Evolutionary conservation across 2,797 vertebrate genomes (phyloP).

Genomic region (Eulemur coronatus): DNA sequence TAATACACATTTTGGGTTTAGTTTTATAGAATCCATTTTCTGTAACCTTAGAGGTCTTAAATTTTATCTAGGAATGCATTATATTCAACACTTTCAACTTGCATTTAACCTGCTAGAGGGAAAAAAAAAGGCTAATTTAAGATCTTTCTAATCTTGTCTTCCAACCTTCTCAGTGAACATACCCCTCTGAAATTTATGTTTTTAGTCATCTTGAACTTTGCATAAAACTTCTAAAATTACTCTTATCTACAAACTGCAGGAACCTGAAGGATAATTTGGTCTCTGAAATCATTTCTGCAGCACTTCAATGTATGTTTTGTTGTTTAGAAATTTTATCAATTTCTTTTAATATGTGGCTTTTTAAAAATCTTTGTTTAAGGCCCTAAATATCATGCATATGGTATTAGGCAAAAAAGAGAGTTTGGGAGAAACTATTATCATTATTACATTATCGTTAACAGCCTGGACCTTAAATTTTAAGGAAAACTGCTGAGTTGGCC

Average conservation of each 20-base stretch:
- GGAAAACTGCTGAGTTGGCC: not conserved
- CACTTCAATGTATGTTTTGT: not conserved
- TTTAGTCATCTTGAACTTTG: slow-evolving; percentile 2
- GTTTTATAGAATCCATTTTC: slow-evolving; percentile 79
- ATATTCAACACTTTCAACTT: slow-evolving; percentile 11
- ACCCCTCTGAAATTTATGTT: slow-evolving; percentile 37
- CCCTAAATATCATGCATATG: not conserved
- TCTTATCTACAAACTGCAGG: slow-evolving; percentile 8
- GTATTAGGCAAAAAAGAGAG: not conserved
- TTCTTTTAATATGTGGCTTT: not conserved
- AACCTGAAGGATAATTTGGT: not conserved
- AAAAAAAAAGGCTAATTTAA: slow-evolving; percentile 50
- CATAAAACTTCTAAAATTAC: slow-evolving; percentile 29
- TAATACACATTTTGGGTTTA: slow-evolving; percentile 71
- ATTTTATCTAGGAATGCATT: slow-evolving; percentile 57
- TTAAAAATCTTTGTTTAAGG: not conserved
- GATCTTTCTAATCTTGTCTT: slow-evolving; percentile 50
- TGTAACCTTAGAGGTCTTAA: slow-evolving; percentile 73
- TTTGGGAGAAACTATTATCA: not conserved
- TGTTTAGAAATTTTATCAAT: not conserved
- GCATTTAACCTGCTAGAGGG: not conserved
- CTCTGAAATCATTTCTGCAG: slow-evolving; percentile 3
- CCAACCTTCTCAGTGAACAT: not conserved
- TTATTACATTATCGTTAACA: not conserved
- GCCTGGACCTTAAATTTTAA: not conserved